phyloP scores from a whole-genome alignment of 2,888 invertebrate species.

The Heterodera filipjevi region DNA sequence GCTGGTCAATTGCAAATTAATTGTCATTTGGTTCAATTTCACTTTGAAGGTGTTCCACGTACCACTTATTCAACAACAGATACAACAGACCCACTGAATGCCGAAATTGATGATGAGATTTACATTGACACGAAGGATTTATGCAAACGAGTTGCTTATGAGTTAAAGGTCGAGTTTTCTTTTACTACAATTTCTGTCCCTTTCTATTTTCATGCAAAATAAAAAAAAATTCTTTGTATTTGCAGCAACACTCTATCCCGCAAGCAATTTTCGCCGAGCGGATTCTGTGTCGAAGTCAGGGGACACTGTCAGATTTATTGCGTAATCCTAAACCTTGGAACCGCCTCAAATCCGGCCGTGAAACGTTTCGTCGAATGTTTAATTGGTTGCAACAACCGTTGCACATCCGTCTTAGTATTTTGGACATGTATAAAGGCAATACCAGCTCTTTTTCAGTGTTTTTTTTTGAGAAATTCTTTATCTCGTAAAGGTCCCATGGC shows the following conservation, averaged over 20 bases:
- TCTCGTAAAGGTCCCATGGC: slow-evolving; percentile 44
- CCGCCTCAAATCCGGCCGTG: slow-evolving; percentile 64
- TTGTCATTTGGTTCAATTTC: neutral
- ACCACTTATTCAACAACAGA: slow-evolving; percentile 54
- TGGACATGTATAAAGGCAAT: slow-evolving; percentile 61
- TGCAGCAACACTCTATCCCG: slow-evolving; percentile 56
- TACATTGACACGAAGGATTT: slow-evolving; percentile 64
- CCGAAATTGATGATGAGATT: slow-evolving; percentile 64
- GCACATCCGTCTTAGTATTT: slow-evolving; percentile 54
- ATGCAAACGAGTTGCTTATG: slow-evolving; percentile 63
- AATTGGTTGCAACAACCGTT: slow-evolving; percentile 64
- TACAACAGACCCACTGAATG: slow-evolving; percentile 59
- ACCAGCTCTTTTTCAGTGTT: neutral
- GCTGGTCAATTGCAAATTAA: slow-evolving; percentile 19
- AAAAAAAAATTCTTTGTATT: neutral
- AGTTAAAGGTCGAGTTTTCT: slow-evolving; percentile 48
- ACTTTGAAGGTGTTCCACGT: slow-evolving; percentile 35
- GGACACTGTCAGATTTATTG: slow-evolving; percentile 64
- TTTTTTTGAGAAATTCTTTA: neutral
- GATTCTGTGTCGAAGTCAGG: slow-evolving; percentile 60
- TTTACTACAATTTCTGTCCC: too few relatives aligned
- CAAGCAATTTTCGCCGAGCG: slow-evolving; percentile 63
- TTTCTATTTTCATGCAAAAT: slow-evolving; percentile 19
- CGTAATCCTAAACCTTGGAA: slow-evolving; percentile 66
- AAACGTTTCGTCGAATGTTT: slow-evolving; percentile 65